Conservation (phyloP, 2,888 invertebrate genomes). For the Acleris cristana region DNA sequence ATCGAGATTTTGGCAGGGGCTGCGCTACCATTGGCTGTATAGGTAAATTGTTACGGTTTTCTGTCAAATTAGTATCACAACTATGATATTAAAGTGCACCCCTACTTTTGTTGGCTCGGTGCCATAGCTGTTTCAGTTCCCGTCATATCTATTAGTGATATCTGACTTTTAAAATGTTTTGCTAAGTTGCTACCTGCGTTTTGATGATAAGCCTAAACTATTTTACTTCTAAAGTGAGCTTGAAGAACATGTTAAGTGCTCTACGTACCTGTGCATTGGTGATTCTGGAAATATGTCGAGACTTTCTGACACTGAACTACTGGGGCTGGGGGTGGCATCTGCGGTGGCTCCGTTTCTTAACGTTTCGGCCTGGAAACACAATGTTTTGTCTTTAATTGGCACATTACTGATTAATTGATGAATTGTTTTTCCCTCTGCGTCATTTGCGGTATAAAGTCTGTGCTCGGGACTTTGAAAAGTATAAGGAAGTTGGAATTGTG, state of each 20-base stretch:
- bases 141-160: conserved; percentile 56
- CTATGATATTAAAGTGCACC: conserved; percentile 50
- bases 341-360: conserved; percentile 85
- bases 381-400: conserved; percentile 7
- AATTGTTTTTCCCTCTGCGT: not conserved
- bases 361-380: conserved; percentile 71
- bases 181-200: conserved; percentile 32
- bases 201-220: conserved; percentile 18
- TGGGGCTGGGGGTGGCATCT: conserved; percentile 93
- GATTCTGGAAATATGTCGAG: conserved; percentile 96
- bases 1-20: conserved; percentile 64
- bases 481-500: conserved; percentile 5
- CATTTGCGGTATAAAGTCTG: not conserved
- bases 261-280: conserved; percentile 88
- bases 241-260: conserved; percentile 9
- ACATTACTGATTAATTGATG: conserved; percentile 10
- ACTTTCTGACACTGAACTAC: conserved; percentile 95
- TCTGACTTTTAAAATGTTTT: conserved; percentile 46
- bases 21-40: conserved; percentile 61
- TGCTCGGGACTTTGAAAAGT: not conserved
- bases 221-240: conserved; percentile 46
- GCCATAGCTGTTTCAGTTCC: conserved; percentile 64
- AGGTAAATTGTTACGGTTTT: conserved; percentile 69
- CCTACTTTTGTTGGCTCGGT: conserved; percentile 67
- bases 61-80: conserved; percentile 73